Conservation (phyloP, 2,113 vertebrate genomes). For the Alexandromys fortis region DNA sequence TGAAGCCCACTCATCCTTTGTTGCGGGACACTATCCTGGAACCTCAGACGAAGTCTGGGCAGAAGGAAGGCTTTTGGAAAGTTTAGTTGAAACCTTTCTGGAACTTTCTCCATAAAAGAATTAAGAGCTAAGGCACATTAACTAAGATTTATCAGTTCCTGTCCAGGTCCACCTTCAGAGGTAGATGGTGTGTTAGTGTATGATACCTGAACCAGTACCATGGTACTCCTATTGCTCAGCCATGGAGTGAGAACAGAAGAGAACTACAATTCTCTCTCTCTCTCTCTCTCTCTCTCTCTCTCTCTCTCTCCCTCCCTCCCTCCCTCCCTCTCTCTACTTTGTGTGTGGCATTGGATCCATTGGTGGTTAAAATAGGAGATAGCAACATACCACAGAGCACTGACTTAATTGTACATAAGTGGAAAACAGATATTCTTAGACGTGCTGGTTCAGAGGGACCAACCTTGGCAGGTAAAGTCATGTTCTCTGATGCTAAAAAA, state of each 20-base stretch:
- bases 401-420: neutral
- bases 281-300: neutral
- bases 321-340: neutral
- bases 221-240: neutral
- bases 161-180: neutral
- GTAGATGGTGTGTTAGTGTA: neutral
- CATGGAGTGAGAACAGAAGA: neutral
- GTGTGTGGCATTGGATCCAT: neutral
- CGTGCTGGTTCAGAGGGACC: neutral
- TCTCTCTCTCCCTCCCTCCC: rapidly evolving
- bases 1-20: neutral
- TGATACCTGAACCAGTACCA: neutral
- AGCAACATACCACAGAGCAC: neutral
- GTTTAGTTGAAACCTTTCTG: neutral
- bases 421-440: neutral
- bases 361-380: neutral
- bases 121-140: neutral
- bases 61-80: neutral
- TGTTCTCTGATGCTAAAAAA: constrained; percentile 1
- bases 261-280: neutral
- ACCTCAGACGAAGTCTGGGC: neutral
- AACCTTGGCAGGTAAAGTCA: neutral
- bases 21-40: neutral
- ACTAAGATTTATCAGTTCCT: neutral
- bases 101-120: neutral